Percentiles rank a stretch among this genome's conserved stretches.
Conservation (phyloP, 2,797 vertebrate species). For the Characodon lateralis region DNA sequence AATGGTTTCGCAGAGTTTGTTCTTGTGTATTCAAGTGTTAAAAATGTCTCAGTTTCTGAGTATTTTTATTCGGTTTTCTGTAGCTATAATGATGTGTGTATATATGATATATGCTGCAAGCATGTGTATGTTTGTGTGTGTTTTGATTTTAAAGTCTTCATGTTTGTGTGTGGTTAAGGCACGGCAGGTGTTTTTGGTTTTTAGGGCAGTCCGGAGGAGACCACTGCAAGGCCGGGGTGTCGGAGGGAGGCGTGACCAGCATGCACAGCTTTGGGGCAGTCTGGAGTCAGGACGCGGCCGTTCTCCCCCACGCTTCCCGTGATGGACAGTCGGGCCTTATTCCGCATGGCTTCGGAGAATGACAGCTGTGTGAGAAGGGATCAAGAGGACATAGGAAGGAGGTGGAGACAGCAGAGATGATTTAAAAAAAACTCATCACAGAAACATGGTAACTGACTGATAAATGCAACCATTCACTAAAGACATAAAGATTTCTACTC, state of each 20-base stretch:
- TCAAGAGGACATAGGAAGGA: conserved; percentile 55
- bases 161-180: conserved; percentile 86
- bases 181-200: conserved; percentile 99
- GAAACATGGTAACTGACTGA: neutral
- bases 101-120: conserved; percentile 6
- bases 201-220: conserved; percentile 98
- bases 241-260: conserved; percentile 89
- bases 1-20: conserved; percentile 46
- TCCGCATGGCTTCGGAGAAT: conserved; percentile 99
- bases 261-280: conserved; percentile 97
- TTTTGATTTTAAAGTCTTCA: conserved; percentile 55
- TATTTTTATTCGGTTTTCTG: conserved; percentile 45
- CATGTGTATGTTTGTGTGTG: conserved; percentile 19
- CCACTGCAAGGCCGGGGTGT: conserved; percentile 96
- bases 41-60: conserved; percentile 52
- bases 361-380: conserved; percentile 84
- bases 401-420: conserved; percentile 45
- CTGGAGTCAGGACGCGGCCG: conserved; percentile 92
- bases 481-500: conserved; percentile 2
- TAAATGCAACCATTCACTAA: conserved; percentile 16
- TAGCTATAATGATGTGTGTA: conserved; percentile 36
- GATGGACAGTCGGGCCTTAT: conserved; percentile 99
- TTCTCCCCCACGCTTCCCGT: conserved; percentile 97
- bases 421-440: conserved; percentile 15
- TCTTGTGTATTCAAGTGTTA: conserved; percentile 59